Evolutionary conservation across 2,113 vertebrate species (phyloP).

Genomic region (Proterorhinus semilunaris): DNA sequence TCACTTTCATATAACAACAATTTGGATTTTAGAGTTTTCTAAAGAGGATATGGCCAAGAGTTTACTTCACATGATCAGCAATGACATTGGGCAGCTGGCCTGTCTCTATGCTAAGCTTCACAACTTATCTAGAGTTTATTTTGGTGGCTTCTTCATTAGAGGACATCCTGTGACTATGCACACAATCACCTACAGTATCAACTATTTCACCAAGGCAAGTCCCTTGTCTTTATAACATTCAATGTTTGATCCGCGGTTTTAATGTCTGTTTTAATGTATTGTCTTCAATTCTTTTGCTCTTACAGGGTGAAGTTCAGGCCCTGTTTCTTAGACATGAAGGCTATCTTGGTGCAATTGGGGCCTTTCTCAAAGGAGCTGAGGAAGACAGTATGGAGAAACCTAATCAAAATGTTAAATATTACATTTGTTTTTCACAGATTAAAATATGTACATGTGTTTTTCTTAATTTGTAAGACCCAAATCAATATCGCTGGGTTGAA

Average conservation of each 20-base stretch:
- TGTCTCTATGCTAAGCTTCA: constrained; percentile 94
- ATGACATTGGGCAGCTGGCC: constrained; percentile 96
- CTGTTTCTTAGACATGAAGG: constrained; percentile 97
- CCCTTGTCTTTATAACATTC: background rate
- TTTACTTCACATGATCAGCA: constrained; percentile 98
- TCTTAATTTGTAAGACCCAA: constrained; percentile 81
- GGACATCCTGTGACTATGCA: constrained; percentile 98
- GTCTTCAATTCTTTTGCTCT: background rate
- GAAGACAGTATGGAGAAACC: constrained; percentile 89
- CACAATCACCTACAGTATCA: constrained; percentile 97
- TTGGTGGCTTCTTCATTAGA: constrained; percentile 96
- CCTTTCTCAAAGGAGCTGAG: constrained; percentile 96
- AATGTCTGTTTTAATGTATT: background rate
- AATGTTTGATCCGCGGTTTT: background rate
- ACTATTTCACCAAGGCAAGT: constrained; percentile 97
- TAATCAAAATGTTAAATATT: background rate
- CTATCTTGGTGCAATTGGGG: constrained; percentile 96
- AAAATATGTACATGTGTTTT: background rate
- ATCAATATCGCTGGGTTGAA: constrained; percentile 98
- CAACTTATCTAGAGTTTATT: constrained; percentile 88
- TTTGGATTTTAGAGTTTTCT: constrained; percentile 83
- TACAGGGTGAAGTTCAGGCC: constrained; percentile 96
- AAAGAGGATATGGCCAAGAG: constrained; percentile 99
- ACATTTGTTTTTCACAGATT: background rate
- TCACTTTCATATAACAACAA: background rate